These are phyloP conservation scores for Sebastolobus alascanus DNA, from an alignment of 2,797 vertebrate genomes.

Conservation along the genomic window DNA sequence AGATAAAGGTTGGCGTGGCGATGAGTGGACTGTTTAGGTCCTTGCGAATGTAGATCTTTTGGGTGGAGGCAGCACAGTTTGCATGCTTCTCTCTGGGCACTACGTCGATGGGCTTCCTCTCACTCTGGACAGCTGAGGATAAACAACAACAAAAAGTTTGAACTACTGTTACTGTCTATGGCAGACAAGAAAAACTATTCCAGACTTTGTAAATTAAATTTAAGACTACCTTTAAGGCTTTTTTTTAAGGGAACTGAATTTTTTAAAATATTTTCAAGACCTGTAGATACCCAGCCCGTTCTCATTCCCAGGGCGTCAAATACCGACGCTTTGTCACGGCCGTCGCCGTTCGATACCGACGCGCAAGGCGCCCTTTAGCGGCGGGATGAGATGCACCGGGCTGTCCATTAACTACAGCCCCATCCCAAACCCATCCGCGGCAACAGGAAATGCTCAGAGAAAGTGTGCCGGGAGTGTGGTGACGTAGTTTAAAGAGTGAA, in stretches of 20 bases:
- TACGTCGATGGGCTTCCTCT: conserved; percentile 95
- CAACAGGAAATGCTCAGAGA: neutral
- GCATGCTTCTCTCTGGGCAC: conserved; percentile 95
- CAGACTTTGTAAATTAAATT: neutral
- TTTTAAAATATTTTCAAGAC: neutral
- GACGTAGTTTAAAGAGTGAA: too few species aligned
- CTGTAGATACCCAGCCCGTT: neutral
- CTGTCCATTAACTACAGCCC: too few species aligned
- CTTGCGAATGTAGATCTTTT: conserved; percentile 99
- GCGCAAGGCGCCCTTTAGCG: too few species aligned
- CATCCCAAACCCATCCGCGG: too few species aligned
- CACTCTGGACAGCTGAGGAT: conserved; percentile 95
- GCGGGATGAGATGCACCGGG: too few species aligned
- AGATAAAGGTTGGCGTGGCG: conserved; percentile 97
- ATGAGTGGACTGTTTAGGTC: conserved; percentile 96
- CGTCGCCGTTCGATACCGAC: too few species aligned
- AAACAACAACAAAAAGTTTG: conserved; percentile 3
- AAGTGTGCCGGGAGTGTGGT: neutral
- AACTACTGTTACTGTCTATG: neutral
- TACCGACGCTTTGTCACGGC: too few species aligned
- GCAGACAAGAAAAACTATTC: neutral
- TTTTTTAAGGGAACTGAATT: neutral
- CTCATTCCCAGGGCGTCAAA: too few species aligned
- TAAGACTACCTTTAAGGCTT: neutral
- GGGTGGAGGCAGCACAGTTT: conserved; percentile 97